phyloP scores from a whole-genome alignment of 2,888 invertebrate genomes.

The Acleris literana region DNA sequence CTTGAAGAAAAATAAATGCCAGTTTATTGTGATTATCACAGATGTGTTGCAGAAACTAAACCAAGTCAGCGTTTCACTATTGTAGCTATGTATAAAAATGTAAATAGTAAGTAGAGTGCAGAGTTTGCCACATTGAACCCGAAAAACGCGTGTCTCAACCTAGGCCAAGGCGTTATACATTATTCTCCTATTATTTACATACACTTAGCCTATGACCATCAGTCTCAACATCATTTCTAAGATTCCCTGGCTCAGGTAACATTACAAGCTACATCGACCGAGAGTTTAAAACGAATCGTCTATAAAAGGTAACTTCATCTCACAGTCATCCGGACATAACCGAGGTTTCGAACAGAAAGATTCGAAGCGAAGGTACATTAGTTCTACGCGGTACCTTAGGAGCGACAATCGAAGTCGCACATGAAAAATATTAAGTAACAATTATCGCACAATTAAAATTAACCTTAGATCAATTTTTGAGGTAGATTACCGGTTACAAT shows the following conservation, averaged over 20 bases:
- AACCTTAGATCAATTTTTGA: constrained; percentile 81
- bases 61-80: constrained; percentile 55
- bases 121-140: constrained; percentile 74
- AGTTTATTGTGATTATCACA: constrained; percentile 77
- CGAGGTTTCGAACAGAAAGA: constrained; percentile 60
- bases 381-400: constrained; percentile 66
- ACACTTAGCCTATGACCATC: constrained; percentile 81
- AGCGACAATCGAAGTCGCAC: constrained; percentile 77
- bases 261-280: constrained; percentile 70
- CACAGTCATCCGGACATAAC: constrained; percentile 74
- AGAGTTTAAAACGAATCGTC: constrained; percentile 73
- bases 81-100: constrained; percentile 50
- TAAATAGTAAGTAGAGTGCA: constrained; percentile 51
- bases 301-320: constrained; percentile 77
- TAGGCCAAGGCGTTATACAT: constrained; percentile 80
- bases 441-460: constrained; percentile 73
- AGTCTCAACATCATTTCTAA: constrained; percentile 79
- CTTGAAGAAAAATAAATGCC: constrained; percentile 61
- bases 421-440: constrained; percentile 78
- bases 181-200: constrained; percentile 83
- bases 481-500: constrained; percentile 78
- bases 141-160: constrained; percentile 72
- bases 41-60: constrained; percentile 75
- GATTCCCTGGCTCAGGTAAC: constrained; percentile 73
- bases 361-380: constrained; percentile 63